Conservation (phyloP, 2,888 invertebrate genomes). For the Octodonta nipae region DNA sequence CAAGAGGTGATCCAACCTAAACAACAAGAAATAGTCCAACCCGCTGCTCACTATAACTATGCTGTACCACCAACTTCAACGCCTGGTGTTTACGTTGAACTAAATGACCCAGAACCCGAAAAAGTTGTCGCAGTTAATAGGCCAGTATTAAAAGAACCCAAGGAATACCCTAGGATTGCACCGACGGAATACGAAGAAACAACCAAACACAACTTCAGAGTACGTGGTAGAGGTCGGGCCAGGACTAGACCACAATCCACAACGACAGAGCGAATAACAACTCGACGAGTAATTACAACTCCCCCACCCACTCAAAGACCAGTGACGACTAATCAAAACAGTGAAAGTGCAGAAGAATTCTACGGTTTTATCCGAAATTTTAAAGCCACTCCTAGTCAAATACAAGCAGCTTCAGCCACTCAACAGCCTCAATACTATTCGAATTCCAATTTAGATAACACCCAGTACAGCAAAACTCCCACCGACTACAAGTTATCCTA, state of each 20-base stretch:
- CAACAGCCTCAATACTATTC: slow-evolving; percentile 13
- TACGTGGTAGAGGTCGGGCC: slow-evolving; percentile 21
- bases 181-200: too few species aligned
- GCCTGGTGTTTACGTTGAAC: slow-evolving; percentile 19
- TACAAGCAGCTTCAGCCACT: slow-evolving; percentile 23
- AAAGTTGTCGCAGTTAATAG: slow-evolving; percentile 12
- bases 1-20: too few species aligned
- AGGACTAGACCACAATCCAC: slow-evolving; percentile 15
- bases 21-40: too few species aligned
- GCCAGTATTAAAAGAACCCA: too few species aligned
- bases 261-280: slow-evolving; percentile 9
- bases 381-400: slow-evolving; percentile 4
- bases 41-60: slow-evolving; percentile 14
- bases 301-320: slow-evolving; percentile 14
- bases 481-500: slow-evolving; percentile 3
- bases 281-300: slow-evolving; percentile 12
- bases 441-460: slow-evolving; percentile 5
- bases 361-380: slow-evolving; percentile 37
- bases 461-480: not conserved
- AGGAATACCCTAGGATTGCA: too few species aligned
- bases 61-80: slow-evolving; percentile 13
- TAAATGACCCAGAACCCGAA: slow-evolving; percentile 17
- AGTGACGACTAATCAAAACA: too few species aligned
- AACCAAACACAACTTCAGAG: slow-evolving; percentile 12
- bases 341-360: slow-evolving; percentile 29